These are phyloP conservation scores for Phaetusa simplex DNA, from an alignment of 2,113 vertebrate genomes.

Conservation along the genomic window DNA sequence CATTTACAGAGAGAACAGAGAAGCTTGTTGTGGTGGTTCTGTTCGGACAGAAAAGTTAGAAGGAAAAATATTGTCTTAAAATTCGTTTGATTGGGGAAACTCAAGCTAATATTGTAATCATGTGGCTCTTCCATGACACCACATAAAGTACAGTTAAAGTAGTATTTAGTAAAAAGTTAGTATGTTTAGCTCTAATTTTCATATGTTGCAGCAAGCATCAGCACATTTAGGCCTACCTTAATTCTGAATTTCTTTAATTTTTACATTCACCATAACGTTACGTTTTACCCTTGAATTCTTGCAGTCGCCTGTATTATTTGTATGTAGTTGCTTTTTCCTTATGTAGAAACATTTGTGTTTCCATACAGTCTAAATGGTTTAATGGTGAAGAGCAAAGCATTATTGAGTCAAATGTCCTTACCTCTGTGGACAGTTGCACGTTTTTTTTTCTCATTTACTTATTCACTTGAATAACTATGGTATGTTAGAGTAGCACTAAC, in stretches of 20 bases:
- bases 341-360: not conserved
- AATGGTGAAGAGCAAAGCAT: not conserved
- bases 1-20: not conserved
- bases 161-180: not conserved
- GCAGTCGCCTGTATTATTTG: not conserved
- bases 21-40: not conserved
- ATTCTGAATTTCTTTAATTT: not conserved
- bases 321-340: not conserved
- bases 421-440: accelerated
- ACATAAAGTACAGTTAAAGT: not conserved
- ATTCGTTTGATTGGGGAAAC: not conserved
- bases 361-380: not conserved
- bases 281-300: not conserved
- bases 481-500: not conserved
- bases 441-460: not conserved
- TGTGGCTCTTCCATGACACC: not conserved
- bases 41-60: not conserved
- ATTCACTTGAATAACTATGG: not conserved
- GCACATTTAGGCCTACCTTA: not conserved
- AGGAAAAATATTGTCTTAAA: not conserved
- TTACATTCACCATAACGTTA: accelerated
- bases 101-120: not conserved
- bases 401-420: not conserved
- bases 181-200: not conserved
- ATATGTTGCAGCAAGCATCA: not conserved